phyloP scores from a whole-genome alignment of 2,113 vertebrate species.

The Neolamprologus devosi region DNA sequence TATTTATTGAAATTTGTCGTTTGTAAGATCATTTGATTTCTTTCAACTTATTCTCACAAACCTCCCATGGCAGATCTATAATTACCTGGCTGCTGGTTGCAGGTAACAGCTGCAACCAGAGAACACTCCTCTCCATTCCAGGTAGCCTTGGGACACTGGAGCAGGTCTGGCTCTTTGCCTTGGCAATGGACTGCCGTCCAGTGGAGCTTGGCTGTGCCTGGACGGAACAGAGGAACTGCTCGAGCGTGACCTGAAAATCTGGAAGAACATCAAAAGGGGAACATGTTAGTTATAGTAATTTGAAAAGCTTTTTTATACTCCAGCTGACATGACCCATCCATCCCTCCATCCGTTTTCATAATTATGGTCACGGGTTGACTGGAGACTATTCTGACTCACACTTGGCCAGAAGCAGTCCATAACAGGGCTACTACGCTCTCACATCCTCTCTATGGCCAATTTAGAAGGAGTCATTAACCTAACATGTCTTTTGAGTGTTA shows the following conservation, averaged over 20 bases:
- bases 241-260: constrained; percentile 78
- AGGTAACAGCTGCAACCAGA: constrained; percentile 77
- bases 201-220: constrained; percentile 69
- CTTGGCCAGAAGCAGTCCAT: neutral
- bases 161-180: constrained; percentile 80
- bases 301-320: neutral
- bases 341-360: neutral
- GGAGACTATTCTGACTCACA: neutral
- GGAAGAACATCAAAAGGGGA: neutral
- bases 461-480: neutral
- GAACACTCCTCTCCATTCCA: constrained; percentile 77
- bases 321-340: neutral
- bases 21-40: neutral
- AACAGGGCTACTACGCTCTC: neutral
- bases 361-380: neutral
- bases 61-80: neutral
- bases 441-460: neutral
- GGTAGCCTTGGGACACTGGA: constrained; percentile 76
- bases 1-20: neutral
- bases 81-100: constrained; percentile 73
- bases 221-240: constrained; percentile 64
- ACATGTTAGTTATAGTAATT: neutral
- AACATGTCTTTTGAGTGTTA: neutral
- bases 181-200: constrained; percentile 80
- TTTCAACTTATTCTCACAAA: neutral